Evolutionary conservation across 2,888 invertebrate genomes (phyloP).

Genomic region (Aquatica leii): DNA sequence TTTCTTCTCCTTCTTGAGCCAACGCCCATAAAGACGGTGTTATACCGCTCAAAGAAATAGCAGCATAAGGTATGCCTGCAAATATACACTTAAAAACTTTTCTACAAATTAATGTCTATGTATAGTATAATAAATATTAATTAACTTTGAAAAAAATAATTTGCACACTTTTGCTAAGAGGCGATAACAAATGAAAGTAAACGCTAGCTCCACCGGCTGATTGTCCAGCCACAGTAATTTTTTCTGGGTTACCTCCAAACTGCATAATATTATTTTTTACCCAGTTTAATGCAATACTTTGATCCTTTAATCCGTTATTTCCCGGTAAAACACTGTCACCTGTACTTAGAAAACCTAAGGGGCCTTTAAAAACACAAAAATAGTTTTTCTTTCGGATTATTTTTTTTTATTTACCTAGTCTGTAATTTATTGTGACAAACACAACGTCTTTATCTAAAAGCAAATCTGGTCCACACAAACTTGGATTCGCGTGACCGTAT

Average conservation of each 20-base stretch:
- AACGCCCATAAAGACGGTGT: slow-evolving; percentile 61
- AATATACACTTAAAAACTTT: neutral
- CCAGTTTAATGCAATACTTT: slow-evolving; percentile 57
- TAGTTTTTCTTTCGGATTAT: neutral
- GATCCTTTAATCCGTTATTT: slow-evolving; percentile 61
- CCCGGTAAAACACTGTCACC: slow-evolving; percentile 57
- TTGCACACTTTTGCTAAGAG: slow-evolving; percentile 57
- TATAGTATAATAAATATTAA: too few relatives aligned
- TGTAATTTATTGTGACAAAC: slow-evolving; percentile 58
- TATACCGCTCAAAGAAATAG: slow-evolving; percentile 79
- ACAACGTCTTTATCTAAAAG: slow-evolving; percentile 75
- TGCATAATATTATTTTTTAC: slow-evolving; percentile 54
- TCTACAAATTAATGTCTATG: too few relatives aligned
- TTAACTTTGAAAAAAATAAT: too few relatives aligned
- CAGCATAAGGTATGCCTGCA: slow-evolving; percentile 56
- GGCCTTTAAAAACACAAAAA: slow-evolving; percentile 15
- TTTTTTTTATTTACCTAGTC: slow-evolving; percentile 11
- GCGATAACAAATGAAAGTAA: slow-evolving; percentile 59
- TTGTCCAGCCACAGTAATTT: slow-evolving; percentile 58
- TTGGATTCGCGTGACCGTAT: slow-evolving; percentile 73
- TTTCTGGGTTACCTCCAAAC: slow-evolving; percentile 58
- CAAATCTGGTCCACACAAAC: slow-evolving; percentile 75
- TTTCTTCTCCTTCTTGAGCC: slow-evolving; percentile 66
- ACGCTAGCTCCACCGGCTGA: slow-evolving; percentile 60
- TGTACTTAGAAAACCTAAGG: slow-evolving; percentile 55